Evolutionary conservation across 2,797 vertebrate genomes (phyloP).

Genomic region (Loriculus beryllinus): DNA sequence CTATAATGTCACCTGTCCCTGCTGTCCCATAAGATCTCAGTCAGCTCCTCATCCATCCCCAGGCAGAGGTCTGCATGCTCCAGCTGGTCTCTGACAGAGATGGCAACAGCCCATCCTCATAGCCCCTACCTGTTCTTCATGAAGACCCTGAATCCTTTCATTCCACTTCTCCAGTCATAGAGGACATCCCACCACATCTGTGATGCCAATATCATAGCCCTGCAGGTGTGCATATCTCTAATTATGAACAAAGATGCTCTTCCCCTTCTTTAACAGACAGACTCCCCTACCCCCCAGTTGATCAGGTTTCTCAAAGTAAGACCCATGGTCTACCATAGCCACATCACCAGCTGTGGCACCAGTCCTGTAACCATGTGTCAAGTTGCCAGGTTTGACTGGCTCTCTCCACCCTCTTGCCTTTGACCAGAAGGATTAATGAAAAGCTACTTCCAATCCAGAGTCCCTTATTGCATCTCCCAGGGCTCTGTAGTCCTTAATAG

Average conservation of each 20-base stretch:
- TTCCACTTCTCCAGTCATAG: neutral
- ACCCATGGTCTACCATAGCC: neutral
- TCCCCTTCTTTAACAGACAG: neutral
- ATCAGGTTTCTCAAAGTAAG: neutral
- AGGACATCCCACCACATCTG: neutral
- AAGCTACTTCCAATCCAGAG: neutral
- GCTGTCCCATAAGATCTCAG: neutral
- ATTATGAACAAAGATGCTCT: neutral
- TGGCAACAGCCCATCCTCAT: neutral
- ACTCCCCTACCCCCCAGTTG: neutral
- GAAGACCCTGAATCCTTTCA: neutral
- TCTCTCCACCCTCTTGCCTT: neutral
- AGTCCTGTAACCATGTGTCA: neutral
- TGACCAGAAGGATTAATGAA: neutral
- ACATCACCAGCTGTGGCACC: neutral
- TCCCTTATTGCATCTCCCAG: neutral
- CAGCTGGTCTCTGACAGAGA: neutral
- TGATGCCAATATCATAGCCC: neutral
- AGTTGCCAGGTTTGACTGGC: neutral
- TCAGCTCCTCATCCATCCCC: neutral
- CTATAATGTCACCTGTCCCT: neutral
- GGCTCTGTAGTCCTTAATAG: neutral
- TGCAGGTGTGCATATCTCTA: neutral
- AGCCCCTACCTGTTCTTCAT: neutral
- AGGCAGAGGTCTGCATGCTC: neutral